Evolutionary conservation across 2,888 invertebrate genomes (phyloP).

Genomic region (Cremastobaeus sp.): DNA sequence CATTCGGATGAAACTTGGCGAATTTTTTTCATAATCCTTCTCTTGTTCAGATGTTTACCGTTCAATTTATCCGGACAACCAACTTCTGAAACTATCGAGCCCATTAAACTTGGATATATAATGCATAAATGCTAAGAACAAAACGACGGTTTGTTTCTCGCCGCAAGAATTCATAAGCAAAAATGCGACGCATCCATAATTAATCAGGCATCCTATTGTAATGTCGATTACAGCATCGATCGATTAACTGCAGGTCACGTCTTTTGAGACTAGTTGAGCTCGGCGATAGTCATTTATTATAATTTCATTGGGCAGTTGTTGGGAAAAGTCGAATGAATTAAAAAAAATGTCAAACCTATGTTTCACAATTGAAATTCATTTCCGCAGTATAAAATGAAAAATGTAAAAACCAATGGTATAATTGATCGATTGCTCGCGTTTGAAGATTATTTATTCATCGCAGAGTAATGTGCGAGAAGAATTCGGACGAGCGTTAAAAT

Average conservation of each 20-base stretch:
- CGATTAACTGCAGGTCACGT: conserved; percentile 42
- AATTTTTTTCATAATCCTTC: too few species aligned
- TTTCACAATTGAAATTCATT: neutral
- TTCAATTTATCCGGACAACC: neutral
- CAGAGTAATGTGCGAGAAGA: neutral
- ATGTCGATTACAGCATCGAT: conserved; percentile 52
- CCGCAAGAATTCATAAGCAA: conserved; percentile 37
- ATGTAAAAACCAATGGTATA: too few species aligned
- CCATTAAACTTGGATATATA: conserved; percentile 27
- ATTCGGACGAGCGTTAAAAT: neutral
- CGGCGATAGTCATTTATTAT: conserved; percentile 47
- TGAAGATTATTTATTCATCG: too few species aligned
- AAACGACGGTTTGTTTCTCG: conserved; percentile 34
- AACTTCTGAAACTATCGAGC: conserved; percentile 1
- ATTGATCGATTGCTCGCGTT: too few species aligned
- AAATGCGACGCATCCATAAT: conserved; percentile 56
- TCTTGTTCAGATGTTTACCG: too few species aligned
- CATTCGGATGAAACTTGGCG: too few species aligned
- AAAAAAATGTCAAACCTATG: neutral
- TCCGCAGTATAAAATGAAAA: too few species aligned
- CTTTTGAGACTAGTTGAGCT: conserved; percentile 35
- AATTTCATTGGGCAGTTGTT: conserved; percentile 22
- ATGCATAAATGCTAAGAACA: conserved; percentile 33
- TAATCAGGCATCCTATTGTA: conserved; percentile 39
- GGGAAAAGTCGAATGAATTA: neutral